These are phyloP conservation scores for Podargus strigoides DNA, from an alignment of 2,797 vertebrate species.

Conservation along the genomic window DNA sequence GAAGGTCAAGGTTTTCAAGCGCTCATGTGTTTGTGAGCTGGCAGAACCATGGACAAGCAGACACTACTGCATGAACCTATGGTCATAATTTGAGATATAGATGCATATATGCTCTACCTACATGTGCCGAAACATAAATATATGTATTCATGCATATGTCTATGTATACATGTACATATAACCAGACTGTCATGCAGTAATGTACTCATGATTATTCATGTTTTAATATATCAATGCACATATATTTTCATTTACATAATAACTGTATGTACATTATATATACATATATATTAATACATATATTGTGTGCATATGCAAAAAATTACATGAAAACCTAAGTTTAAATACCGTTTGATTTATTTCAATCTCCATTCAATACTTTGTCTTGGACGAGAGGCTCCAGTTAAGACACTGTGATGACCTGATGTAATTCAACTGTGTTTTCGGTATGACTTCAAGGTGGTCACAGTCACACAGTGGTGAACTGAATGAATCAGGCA, in stretches of 20 bases:
- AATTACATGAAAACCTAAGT: background rate
- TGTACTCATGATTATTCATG: background rate
- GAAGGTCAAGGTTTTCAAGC: background rate
- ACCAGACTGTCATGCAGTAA: background rate
- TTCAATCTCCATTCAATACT: background rate
- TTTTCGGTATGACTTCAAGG: background rate
- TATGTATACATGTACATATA: background rate
- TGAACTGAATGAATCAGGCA: background rate
- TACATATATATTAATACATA: background rate
- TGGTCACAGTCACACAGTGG: background rate
- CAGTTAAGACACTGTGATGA: background rate
- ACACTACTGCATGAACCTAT: no score
- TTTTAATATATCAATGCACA: background rate
- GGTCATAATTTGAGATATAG: background rate
- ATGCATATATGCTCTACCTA: background rate
- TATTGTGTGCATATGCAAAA: background rate
- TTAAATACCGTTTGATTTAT: background rate
- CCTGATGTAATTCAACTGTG: background rate
- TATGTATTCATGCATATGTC: background rate
- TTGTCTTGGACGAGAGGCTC: background rate
- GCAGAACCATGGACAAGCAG: background rate
- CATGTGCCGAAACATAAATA: background rate
- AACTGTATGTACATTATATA: background rate
- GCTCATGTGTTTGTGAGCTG: rapidly evolving
- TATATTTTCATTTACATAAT: background rate